phyloP scores from a whole-genome alignment of 2,888 invertebrate genomes.

The Syrista parreyssii region DNA sequence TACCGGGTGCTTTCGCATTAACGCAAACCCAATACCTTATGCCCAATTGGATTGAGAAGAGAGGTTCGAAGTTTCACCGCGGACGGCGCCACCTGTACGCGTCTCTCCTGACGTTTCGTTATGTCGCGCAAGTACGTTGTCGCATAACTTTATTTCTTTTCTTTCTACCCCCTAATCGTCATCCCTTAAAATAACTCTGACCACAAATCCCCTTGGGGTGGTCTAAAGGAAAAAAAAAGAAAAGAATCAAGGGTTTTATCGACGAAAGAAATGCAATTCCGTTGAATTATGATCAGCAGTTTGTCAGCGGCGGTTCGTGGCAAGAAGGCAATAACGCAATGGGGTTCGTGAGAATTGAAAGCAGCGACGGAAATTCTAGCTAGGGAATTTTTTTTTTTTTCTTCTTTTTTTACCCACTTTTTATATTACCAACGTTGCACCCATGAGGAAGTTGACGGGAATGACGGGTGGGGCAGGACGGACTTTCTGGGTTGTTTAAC shows the following conservation, averaged over 20 bases:
- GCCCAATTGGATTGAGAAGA: neutral
- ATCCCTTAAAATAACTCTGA: neutral
- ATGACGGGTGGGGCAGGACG: neutral
- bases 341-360: neutral
- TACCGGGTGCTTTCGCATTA: neutral
- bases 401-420: neutral
- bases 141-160: neutral
- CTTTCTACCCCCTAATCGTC: neutral
- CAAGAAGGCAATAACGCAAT: slow-evolving; percentile 34
- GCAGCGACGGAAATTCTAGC: neutral
- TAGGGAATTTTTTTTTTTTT: neutral
- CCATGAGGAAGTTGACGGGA: neutral
- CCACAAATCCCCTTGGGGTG: neutral
- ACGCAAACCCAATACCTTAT: neutral
- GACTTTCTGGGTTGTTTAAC: neutral
- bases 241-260: neutral
- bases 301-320: slow-evolving; percentile 34
- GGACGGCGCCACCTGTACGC: neutral
- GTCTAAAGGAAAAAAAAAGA: neutral
- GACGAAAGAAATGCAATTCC: slow-evolving; percentile 46
- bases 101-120: neutral
- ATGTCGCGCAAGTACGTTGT: neutral
- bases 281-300: slow-evolving; percentile 45
- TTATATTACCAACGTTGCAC: too few relatives aligned
- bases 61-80: neutral